These are phyloP conservation scores for Gymnobelideus leadbeateri DNA, from an alignment of 2,113 vertebrate species.

Conservation along the genomic window DNA sequence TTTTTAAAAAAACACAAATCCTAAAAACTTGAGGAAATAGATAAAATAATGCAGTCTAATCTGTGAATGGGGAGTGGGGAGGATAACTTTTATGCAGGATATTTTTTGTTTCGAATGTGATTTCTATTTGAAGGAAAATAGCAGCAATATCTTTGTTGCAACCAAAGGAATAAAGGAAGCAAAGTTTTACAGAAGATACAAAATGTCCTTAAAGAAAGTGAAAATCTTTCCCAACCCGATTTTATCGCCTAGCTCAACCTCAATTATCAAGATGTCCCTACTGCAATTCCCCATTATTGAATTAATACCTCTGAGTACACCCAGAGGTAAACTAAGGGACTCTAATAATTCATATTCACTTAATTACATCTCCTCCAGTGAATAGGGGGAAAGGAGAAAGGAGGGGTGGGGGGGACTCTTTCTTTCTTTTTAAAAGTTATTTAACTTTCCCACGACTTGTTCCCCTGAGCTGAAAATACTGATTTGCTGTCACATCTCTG, in stretches of 20 bases:
- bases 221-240: conserved; percentile 66
- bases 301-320: conserved; percentile 86
- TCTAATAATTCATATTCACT: conserved; percentile 90
- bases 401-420: conserved; percentile 80
- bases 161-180: conserved; percentile 44
- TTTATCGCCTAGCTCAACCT: conserved; percentile 76
- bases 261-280: conserved; percentile 84
- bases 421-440: conserved; percentile 89
- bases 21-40: conserved; percentile 49
- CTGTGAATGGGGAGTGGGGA: conserved; percentile 24
- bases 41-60: conserved; percentile 45
- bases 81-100: conserved; percentile 72
- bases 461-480: conserved; percentile 89
- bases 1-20: not conserved
- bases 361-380: conserved; percentile 87
- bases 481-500: conserved; percentile 91
- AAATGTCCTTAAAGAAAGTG: conserved; percentile 62
- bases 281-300: conserved; percentile 83
- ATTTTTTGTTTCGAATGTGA: not conserved
- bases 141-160: conserved; percentile 15
- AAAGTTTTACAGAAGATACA: conserved; percentile 11
- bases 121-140: conserved; percentile 68
- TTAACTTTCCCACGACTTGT: conserved; percentile 99
- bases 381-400: conserved; percentile 82
- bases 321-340: conserved; percentile 86